Base-by-base conservation (phyloP, 2,797 vertebrate genomes). In the Cirrhinus molitorella region DNA sequence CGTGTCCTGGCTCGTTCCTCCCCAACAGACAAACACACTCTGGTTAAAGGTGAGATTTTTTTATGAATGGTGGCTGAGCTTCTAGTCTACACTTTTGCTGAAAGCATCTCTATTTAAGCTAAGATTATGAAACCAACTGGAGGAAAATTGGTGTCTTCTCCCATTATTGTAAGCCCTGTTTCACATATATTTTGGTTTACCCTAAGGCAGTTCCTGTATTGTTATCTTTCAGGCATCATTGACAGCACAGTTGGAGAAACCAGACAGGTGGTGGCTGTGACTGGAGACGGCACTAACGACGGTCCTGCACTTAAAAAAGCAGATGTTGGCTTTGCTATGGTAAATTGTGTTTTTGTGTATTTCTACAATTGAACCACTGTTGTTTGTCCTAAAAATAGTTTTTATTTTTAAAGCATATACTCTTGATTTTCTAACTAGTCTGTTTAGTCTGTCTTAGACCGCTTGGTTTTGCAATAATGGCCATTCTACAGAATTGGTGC, bases 281-380 rank as follows among this genome's bases (percentile, higher is more conserved):
- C 98, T 0, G 98, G 98, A 77, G 98, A 99, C 0, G 98, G 98
- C 9, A 99, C 98, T 85, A 99, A 99, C 0, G 98, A 99, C 0
- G 98, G 98, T 28, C 98, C 98, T 0, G 98, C 98, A 57, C 94
- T 99, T 87, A 99, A 99, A 94, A 99, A 99, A 89, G 98, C 98
- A 0, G 98, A 99, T 0, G 98, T 99, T 0, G 98, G 98, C 57
- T 99, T 99, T 83, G 98, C 98, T 83, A 99, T 99, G 98, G 98
- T 99, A 96, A 84, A 87, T 21, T 9, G 19, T 55, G n/a, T 37
- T 37, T 37, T n/a, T n/a, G n/a, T n/a, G n/a, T n/a, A n/a, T n/a
- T n/a, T n/a, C n/a, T n/a, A n/a, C n/a, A n/a, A n/a, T n/a, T n/a
- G n/a, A n/a, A n/a, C n/a, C n/a, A n/a, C n/a, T n/a, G n/a, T n/a